Base-by-base conservation (phyloP, 64 coral and sea anemone genomes). In the Cladopsammia gracilis region DNA sequence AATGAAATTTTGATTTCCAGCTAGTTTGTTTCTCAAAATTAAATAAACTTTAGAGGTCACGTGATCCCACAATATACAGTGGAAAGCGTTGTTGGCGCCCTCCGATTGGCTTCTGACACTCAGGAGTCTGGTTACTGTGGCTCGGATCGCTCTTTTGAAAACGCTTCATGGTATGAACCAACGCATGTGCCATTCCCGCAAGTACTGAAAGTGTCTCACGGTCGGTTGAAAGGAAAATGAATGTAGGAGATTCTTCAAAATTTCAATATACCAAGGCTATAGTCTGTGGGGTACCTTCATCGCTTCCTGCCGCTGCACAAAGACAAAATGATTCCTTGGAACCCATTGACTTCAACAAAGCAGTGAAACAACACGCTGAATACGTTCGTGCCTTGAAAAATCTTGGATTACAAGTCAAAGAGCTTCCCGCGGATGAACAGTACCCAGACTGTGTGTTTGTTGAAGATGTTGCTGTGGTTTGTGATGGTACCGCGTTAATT, bases 361-460 rank as follows among this genome's bases (percentile, higher is more conserved):
- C 98, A 7, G 68, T 79, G 3, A 50, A 67, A 3, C 98, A 96
- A 73, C 88, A 93, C 23, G 18, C 44, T 3, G 43, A 74, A 7
- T 99, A 99, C 58, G 88, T 96, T 22, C 44, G 43, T 18, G 67
- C 94, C 16, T 85, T 99, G 70, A 96, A 96, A 91, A 76, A 93
- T 19, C 88, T 99, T 56, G 94, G 92, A 42, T 84, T 99, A n/a
- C 19, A 96, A 90, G 76, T 99, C 1, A 92, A 65, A 11, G 83
- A 89, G 19, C 85, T 99, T 22, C 75, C 73, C 20, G 78, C 94
- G 2, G 92, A 96, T 23, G 92, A 99, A 71, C 44, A 85, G 15
- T 69, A 88, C n/a, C 98, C 98, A 13, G 98, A 99, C 24, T 99
- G 94, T 91, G 98, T 99, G 7, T 99, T 96, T 89, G 95, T 99